phyloP scores from a whole-genome alignment of 2,888 invertebrate genomes.

The Clostera curtula region DNA sequence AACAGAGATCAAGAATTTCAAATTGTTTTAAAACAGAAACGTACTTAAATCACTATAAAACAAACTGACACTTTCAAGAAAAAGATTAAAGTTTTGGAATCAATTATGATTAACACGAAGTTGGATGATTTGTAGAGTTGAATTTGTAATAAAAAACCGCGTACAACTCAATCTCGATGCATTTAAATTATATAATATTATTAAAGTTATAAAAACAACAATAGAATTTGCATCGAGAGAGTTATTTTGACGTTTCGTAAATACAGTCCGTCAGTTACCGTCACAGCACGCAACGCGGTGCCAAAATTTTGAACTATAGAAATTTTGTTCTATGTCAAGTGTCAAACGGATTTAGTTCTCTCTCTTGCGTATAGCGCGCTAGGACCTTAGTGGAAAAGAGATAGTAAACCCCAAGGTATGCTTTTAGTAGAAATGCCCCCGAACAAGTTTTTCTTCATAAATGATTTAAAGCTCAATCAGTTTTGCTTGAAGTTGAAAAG shows the following conservation, averaged over 20 bases:
- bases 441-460: no score
- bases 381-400: no score
- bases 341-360: no score
- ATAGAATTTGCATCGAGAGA: constrained; percentile 65
- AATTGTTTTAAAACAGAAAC: constrained; percentile 25
- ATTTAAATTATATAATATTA: constrained; percentile 25
- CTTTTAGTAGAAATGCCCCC: no score
- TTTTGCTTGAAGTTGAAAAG: no score
- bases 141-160: constrained; percentile 27
- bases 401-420: no score
- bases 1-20: constrained; percentile 8
- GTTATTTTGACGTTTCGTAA: constrained; percentile 50
- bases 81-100: constrained; percentile 30
- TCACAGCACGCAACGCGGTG: constrained; percentile 10
- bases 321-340: no score
- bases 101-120: constrained; percentile 18
- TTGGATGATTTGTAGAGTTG: constrained; percentile 13
- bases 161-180: constrained; percentile 52
- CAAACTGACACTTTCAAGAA: constrained; percentile 52
- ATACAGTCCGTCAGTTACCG: constrained; percentile 25
- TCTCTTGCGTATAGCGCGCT: no score
- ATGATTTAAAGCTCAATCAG: no score
- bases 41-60: constrained; percentile 52
- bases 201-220: constrained; percentile 52
- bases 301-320: background rate